These are phyloP conservation scores for Aptenodytes patagonicus DNA, from an alignment of 2,113 vertebrate genomes.

Conservation along the genomic window DNA sequence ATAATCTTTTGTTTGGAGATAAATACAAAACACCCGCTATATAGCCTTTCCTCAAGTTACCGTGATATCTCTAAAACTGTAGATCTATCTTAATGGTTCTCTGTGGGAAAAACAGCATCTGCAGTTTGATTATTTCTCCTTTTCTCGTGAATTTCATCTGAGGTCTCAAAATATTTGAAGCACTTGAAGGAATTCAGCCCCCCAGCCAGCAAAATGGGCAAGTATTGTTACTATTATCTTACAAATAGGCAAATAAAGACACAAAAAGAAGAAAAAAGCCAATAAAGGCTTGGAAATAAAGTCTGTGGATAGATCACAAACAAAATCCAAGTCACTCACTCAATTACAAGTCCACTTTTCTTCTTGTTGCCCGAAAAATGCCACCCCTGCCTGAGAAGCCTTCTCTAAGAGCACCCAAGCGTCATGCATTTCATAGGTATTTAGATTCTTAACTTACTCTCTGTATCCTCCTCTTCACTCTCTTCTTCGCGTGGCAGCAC, in stretches of 20 bases:
- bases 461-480: conserved; percentile 46
- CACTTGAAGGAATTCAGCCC: not conserved
- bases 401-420: not conserved
- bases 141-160: not conserved
- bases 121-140: not conserved
- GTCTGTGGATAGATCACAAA: not conserved
- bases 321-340: not conserved
- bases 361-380: not conserved
- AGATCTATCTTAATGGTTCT: not conserved
- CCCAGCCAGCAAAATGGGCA: not conserved
- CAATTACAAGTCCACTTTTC: not conserved
- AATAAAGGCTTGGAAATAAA: not conserved
- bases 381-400: not conserved
- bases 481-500: conserved; percentile 31
- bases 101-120: not conserved
- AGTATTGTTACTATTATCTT: not conserved
- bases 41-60: not conserved
- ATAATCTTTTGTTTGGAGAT: not conserved
- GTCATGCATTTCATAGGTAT: not conserved
- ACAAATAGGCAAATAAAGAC: not conserved
- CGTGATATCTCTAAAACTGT: not conserved
- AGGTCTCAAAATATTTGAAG: not conserved
- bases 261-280: not conserved
- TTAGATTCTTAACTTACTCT: conserved; percentile 57
- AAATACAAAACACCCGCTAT: not conserved